Evolutionary conservation across 2,113 vertebrate genomes (phyloP).

Genomic region (Oceanites oceanicus): DNA sequence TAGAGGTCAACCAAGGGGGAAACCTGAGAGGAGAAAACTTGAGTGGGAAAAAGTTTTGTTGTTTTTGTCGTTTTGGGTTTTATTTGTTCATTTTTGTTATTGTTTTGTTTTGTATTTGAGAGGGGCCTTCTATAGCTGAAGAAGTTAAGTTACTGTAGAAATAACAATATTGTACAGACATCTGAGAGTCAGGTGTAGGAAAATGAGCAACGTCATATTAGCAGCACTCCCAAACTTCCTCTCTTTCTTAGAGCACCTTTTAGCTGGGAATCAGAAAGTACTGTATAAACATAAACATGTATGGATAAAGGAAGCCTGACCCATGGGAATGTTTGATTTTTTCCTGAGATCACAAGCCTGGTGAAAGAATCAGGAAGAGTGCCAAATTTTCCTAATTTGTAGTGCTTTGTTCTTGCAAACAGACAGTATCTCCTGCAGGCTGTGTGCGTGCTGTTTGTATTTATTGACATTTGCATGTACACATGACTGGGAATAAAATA

Average conservation of each 20-base stretch:
- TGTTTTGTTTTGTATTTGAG: neutral
- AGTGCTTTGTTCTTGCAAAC: neutral
- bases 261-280: neutral
- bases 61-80: neutral
- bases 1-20: neutral
- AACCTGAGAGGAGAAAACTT: neutral
- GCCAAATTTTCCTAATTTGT: neutral
- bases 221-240: neutral
- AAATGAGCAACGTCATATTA: neutral
- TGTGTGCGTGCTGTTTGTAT: neutral
- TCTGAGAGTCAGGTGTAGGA: neutral
- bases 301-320: slow-evolving; percentile 1
- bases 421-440: neutral
- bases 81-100: neutral
- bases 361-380: neutral
- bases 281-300: neutral
- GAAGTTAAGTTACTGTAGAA: neutral
- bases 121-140: neutral
- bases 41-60: neutral
- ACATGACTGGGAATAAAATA: neutral
- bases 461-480: neutral
- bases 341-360: neutral
- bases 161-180: neutral
- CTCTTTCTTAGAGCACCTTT: neutral
- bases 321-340: slow-evolving; percentile 39